Evolutionary conservation across 2,888 invertebrate species (phyloP).

Genomic region (Scaptomyza flava): DNA sequence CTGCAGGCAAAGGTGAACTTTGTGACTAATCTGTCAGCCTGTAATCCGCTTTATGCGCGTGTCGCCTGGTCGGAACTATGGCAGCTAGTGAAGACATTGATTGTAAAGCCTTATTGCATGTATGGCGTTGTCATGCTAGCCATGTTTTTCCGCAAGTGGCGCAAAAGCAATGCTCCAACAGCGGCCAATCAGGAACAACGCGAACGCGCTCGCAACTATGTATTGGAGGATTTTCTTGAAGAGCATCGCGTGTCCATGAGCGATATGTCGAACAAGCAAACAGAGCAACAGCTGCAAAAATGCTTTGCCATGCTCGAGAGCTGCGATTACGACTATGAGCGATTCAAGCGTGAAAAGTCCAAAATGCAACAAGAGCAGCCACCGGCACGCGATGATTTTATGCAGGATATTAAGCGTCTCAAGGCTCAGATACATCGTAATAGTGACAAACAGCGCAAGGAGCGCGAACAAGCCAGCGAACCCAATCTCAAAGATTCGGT

Average conservation of each 20-base stretch:
- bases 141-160: constrained; percentile 83
- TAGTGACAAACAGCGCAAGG: constrained; percentile 73
- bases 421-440: constrained; percentile 82
- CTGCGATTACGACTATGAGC: constrained; percentile 82
- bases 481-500: constrained; percentile 32
- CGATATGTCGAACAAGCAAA: constrained; percentile 82
- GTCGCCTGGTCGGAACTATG: constrained; percentile 79
- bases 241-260: constrained; percentile 83
- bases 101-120: constrained; percentile 83
- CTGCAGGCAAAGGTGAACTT: constrained; percentile 81
- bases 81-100: constrained; percentile 82
- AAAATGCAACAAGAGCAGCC: constrained; percentile 73
- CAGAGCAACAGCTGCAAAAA: constrained; percentile 80
- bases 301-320: constrained; percentile 79
- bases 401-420: constrained; percentile 82
- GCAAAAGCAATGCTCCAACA: constrained; percentile 69
- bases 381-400: constrained; percentile 79
- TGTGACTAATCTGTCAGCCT: constrained; percentile 81
- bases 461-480: constrained; percentile 48
- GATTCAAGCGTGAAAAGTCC: constrained; percentile 80
- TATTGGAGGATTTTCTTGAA: constrained; percentile 85
- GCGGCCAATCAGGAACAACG: constrained; percentile 65
- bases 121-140: constrained; percentile 83
- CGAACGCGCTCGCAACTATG: constrained; percentile 86
- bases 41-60: constrained; percentile 80